Conservation (phyloP, 2,888 invertebrate genomes). For the Maniola hyperantus region DNA sequence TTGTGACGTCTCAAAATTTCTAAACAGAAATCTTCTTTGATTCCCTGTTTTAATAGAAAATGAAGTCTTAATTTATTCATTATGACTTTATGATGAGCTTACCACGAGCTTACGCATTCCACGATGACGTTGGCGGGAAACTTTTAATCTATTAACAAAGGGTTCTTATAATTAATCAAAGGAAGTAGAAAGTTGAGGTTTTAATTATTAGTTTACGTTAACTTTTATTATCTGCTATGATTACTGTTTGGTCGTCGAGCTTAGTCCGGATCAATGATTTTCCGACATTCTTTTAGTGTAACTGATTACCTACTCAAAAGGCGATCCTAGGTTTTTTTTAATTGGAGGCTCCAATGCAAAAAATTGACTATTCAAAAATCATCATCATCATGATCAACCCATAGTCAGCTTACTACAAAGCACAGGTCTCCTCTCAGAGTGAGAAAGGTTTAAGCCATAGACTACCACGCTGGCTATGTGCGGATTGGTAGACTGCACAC, state of each 20-base stretch:
- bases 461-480: too few species aligned
- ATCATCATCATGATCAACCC: too few species aligned
- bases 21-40: slow-evolving; percentile 42
- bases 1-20: slow-evolving; percentile 20
- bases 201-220: background rate
- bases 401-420: too few species aligned
- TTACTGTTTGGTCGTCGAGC: background rate
- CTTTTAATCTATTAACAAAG: slow-evolving; percentile 65
- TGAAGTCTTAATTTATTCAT: slow-evolving; percentile 58
- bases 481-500: too few species aligned
- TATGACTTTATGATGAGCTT: slow-evolving; percentile 63
- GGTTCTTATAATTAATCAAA: slow-evolving; percentile 54
- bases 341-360: background rate
- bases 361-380: too few species aligned
- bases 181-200: background rate
- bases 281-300: too few species aligned
- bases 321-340: too few species aligned
- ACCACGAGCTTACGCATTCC: slow-evolving; percentile 64
- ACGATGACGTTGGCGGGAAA: slow-evolving; percentile 52
- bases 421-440: too few species aligned
- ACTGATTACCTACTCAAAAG: too few species aligned
- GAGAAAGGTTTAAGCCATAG: too few species aligned
- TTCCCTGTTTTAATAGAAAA: slow-evolving; percentile 50
- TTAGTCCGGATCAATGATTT: background rate
- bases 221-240: background rate